These are phyloP conservation scores for Tridacna crocea DNA, from an alignment of 2,888 invertebrate species.

Conservation along the genomic window DNA sequence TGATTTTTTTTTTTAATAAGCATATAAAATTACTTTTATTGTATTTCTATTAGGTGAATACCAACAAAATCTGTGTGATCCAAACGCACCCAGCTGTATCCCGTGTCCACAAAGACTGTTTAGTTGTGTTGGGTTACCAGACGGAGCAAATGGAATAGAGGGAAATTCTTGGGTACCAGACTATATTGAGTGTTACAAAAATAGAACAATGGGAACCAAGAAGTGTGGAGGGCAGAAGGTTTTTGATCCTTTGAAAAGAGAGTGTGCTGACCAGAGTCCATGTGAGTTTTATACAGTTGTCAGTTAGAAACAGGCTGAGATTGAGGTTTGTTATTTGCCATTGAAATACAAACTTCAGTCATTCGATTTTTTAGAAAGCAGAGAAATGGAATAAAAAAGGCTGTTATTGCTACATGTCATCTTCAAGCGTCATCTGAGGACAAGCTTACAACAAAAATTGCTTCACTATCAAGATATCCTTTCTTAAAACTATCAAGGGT, in stretches of 20 bases:
- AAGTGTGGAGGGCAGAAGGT: conserved; percentile 52
- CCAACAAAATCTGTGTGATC: conserved; percentile 55
- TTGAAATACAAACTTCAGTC: too few species aligned
- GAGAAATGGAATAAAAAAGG: too few species aligned
- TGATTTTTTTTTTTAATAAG: too few species aligned
- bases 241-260: conserved; percentile 62
- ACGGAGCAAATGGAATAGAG: conserved; percentile 59
- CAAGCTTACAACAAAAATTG: too few species aligned
- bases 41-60: conserved; percentile 54
- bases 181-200: conserved; percentile 59
- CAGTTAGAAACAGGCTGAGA: too few species aligned
- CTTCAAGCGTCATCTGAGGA: too few species aligned
- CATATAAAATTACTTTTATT: too few species aligned
- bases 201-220: conserved; percentile 59
- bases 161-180: conserved; percentile 60
- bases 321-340: too few species aligned
- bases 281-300: background rate
- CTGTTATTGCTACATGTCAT: too few species aligned
- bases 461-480: too few species aligned
- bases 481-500: too few species aligned
- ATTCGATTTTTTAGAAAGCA: too few species aligned
- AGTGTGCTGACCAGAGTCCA: conserved; percentile 47
- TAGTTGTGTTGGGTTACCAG: conserved; percentile 63
- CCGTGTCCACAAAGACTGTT: conserved; percentile 66
- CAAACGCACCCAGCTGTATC: conserved; percentile 49